These are phyloP conservation scores for Linnaemya vulpina DNA, from an alignment of 2,888 invertebrate genomes.

Conservation along the genomic window DNA sequence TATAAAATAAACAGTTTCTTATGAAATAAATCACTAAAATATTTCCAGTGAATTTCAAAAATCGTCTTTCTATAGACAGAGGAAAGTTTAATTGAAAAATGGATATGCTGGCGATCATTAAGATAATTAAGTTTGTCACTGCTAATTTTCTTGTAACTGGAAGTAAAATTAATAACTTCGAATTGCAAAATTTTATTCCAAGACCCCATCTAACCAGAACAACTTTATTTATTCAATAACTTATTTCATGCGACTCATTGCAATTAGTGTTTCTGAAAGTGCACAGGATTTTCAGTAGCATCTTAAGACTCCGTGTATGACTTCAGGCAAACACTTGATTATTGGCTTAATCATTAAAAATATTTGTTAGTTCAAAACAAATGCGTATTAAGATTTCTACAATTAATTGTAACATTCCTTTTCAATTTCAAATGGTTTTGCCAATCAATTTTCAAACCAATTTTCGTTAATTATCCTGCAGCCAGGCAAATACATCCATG, in stretches of 20 bases:
- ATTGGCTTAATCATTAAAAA: constrained; percentile 59
- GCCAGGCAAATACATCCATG: constrained; percentile 26
- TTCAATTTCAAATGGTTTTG: constrained; percentile 48
- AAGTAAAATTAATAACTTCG: background rate
- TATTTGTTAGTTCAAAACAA: constrained; percentile 35
- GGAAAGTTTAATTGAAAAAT: no score
- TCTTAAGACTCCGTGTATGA: background rate
- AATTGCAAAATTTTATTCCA: background rate
- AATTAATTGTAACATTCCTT: constrained; percentile 67
- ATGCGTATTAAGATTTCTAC: constrained; percentile 41
- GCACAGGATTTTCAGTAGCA: background rate
- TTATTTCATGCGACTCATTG: background rate
- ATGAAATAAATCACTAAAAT: no score
- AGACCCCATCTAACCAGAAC: background rate
- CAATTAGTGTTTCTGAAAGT: background rate
- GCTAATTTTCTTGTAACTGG: no score
- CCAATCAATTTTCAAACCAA: constrained; percentile 68
- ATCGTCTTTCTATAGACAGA: no score
- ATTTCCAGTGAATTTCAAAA: no score
- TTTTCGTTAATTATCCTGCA: constrained; percentile 70
- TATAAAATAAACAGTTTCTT: no score
- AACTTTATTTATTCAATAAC: background rate
- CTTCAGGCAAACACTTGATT: constrained; percentile 2
- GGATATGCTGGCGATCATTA: no score
- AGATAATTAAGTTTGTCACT: no score